Base-by-base conservation (phyloP, 30 jellyfish, hydroid and myxozoan genomes). In the Aurelia coerulea region DNA sequence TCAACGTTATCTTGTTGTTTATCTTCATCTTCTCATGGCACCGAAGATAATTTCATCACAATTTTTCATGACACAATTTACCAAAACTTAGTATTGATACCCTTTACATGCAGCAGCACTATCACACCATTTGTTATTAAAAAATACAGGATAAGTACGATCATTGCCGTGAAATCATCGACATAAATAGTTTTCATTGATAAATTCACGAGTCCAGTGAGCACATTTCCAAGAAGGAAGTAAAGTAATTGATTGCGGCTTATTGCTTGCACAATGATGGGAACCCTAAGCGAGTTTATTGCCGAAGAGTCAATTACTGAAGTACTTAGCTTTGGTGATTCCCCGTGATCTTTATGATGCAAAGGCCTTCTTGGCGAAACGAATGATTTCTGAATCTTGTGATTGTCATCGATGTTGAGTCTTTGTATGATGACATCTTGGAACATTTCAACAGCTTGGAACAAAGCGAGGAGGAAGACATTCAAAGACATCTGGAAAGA, bases 141-240 rank as follows among this genome's bases (percentile, higher is more conserved):
- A 31, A 73, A 32, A 19, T 88, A 88, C 19, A 69, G 17, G 37
- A 60, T 49, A 0, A 89, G 81, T 10, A 89, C 59, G 33, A 56
- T 62, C 71, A 89, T 23, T 18, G 92, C 80, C 1, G 79, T 66
- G 18, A 73, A 15, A 63, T 80, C 62, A 51, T 19, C 52, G 17
- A 60, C 84, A 5, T 76, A 51, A n/a, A 56, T 32, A 49, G 98
- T 93, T 31, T 80, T 34, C 51, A 93, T 54, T 14, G 84, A 53
- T 10, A 88, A 23, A 78, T 93, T 93, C 58, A 93, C 90, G 8
- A 83, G 41, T 7, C 98, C 98, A 34, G 98, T 93, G 31, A 87
- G 53, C 5, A 88, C 69, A 80, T 93, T 93, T 12, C 96, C 97
- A 32, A 93, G 65, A 37, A 93, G 77, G 68, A 93, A 93, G 70